Base-by-base conservation (phyloP, 2,113 vertebrate genomes). In the Microcebus tavaratra region DNA sequence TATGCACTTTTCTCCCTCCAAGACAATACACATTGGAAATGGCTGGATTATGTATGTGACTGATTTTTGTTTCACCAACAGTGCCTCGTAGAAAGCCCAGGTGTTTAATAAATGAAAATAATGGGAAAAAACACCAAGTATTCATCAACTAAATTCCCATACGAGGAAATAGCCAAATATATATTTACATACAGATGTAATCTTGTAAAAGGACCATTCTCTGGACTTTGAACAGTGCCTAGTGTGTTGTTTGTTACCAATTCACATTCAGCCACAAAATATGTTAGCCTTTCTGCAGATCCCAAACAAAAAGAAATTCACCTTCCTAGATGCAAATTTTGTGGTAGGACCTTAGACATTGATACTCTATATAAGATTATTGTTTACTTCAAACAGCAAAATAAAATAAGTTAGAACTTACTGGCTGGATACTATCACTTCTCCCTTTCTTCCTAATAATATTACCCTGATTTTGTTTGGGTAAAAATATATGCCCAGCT, bases 271-370 rank as follows among this genome's bases (percentile, higher is more conserved):
- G 88, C 3, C 92, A 88, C 67, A 92, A 89, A 76, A 53, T 67
- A 12, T 53, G 36, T 14, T 55, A 94, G 48, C 8, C 10, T 50
- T 94, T 88, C 29, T 79, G 18, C 20, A 88, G 45, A 82, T 57
- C 21, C 25, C 48, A 68, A 36, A 85, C 18, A 83, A 93, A 97
- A 90, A 34, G 31, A 90, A 94, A 68, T 79, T 91, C 36, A 72
- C 39, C 53, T 88, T 94, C n/a, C 57, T 31, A 87, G n/a, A 82
- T 59, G 68, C 23, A 91, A 34, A 83, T 57, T 83, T 90, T 82
- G 10, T 53, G 31, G 34, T 4, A 89, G 76, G 48, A 68, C 20
- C 79, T 82, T 75, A 67, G 34, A 90, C 25, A 50, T 0, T 31
- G 42, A 94, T 34, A 15, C 63, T 93, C 15, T 29, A 34, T 14